These are phyloP conservation scores for Trichogramma pretiosum DNA, from an alignment of 1,140 invertebrate genomes.

Conservation along the genomic window DNA sequence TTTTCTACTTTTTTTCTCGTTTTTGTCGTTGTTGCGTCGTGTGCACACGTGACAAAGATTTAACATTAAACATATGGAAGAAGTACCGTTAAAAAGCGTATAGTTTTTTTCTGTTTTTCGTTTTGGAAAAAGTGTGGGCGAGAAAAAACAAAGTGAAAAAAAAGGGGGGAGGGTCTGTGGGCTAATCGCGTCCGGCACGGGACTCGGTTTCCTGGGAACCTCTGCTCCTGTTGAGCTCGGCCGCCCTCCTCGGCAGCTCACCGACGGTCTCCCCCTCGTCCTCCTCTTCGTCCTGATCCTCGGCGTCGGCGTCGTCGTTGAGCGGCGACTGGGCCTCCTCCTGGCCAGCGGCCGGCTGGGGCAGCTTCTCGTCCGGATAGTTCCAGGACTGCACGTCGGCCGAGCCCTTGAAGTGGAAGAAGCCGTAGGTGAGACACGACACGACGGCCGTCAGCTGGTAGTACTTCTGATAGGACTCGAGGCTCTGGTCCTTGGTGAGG, in stretches of 20 bases:
- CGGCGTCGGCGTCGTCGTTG: conserved; percentile 29
- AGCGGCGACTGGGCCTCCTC: conserved; percentile 39
- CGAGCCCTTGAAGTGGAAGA: conserved; percentile 62
- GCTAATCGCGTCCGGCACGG: neutral
- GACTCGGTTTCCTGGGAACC: neutral
- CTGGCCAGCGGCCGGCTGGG: too few species aligned
- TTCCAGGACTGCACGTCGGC: conserved; percentile 58
- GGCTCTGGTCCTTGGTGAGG: conserved; percentile 51
- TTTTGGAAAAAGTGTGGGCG: too few species aligned
- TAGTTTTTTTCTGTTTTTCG: too few species aligned
- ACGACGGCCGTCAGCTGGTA: conserved; percentile 60
- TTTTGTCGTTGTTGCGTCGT: too few species aligned
- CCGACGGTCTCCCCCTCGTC: conserved; percentile 28
- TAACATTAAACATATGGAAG: too few species aligned
- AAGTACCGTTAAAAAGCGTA: too few species aligned
- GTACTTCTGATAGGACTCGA: conserved; percentile 61
- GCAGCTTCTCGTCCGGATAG: conserved; percentile 43
- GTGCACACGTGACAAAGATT: too few species aligned
- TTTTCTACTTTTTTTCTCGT: too few species aligned
- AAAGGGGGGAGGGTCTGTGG: too few species aligned
- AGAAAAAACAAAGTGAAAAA: too few species aligned
- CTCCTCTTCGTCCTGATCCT: too few species aligned
- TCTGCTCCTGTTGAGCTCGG: neutral
- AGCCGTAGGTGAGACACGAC: conserved; percentile 55
- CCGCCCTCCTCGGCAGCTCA: conserved; percentile 15